Evolutionary conservation across 2,113 vertebrate species (phyloP).

Genomic region (Ophiodon elongatus): DNA sequence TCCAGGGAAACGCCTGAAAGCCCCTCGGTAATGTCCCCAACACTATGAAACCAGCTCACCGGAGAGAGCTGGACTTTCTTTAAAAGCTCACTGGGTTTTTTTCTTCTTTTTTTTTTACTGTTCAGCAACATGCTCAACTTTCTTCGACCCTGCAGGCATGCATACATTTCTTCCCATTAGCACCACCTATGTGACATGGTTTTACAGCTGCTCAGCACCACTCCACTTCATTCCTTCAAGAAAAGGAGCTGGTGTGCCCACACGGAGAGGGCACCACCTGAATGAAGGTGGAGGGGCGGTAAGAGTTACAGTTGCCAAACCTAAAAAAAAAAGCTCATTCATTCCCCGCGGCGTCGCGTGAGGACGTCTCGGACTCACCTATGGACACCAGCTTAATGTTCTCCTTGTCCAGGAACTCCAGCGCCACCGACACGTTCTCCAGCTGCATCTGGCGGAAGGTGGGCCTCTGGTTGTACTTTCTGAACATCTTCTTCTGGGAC

Average conservation of each 20-base stretch:
- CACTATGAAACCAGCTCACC: no score
- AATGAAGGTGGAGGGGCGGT: neutral
- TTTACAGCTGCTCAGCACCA: neutral
- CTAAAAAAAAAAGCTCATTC: conserved; percentile 45
- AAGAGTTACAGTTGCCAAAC: no score
- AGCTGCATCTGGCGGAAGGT: conserved; percentile 92
- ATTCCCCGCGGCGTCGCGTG: neutral
- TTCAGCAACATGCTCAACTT: conserved; percentile 9
- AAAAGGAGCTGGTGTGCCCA: neutral
- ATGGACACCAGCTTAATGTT: conserved; percentile 91
- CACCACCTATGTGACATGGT: no score
- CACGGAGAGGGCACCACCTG: conserved; percentile 19
- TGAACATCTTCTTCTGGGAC: conserved; percentile 92
- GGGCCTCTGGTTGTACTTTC: conserved; percentile 91
- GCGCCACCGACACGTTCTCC: conserved; percentile 91
- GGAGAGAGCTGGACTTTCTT: no score
- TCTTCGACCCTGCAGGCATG: neutral
- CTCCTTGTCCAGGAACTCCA: conserved; percentile 91
- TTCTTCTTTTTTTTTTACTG: neutral
- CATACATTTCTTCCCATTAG: neutral
- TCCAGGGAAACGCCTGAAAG: conserved; percentile 45
- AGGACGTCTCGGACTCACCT: conserved; percentile 78
- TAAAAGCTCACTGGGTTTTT: neutral
- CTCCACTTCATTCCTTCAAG: neutral
- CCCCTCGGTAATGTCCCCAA: neutral